Evolutionary conservation across 2,888 invertebrate species (phyloP).

Genomic region (Drosophila differens): DNA sequence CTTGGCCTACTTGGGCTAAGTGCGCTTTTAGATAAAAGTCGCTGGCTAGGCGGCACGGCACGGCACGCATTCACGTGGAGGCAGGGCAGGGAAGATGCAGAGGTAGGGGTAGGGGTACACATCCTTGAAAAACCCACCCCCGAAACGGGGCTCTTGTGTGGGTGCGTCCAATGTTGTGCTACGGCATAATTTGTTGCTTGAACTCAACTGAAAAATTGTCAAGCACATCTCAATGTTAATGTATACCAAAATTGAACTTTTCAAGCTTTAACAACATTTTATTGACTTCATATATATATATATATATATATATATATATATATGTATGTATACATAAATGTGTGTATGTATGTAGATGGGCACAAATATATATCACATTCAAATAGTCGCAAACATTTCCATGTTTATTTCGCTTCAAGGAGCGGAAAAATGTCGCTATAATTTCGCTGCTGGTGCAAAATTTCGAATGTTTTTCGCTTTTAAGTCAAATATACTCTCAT

Average conservation of each 20-base stretch:
- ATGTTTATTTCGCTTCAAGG: slow-evolving; percentile 81
- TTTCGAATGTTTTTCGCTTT: slow-evolving; percentile 31
- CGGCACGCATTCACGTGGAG: background rate
- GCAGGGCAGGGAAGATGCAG: background rate
- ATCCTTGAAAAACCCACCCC: slow-evolving; percentile 60
- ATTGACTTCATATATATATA: slow-evolving; percentile 67
- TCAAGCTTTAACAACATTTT: slow-evolving; percentile 76
- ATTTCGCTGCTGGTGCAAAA: slow-evolving; percentile 40
- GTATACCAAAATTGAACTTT: slow-evolving; percentile 76
- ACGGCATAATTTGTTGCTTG: slow-evolving; percentile 78
- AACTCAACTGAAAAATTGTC: slow-evolving; percentile 82
- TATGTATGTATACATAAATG: slow-evolving; percentile 4
- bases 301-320: background rate
- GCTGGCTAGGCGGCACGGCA: slow-evolving; percentile 58
- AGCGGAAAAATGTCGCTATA: slow-evolving; percentile 74
- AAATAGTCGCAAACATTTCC: slow-evolving; percentile 72
- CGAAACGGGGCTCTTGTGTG: slow-evolving; percentile 40
- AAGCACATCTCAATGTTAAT: slow-evolving; percentile 77
- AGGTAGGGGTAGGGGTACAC: slow-evolving; percentile 8
- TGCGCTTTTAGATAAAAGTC: slow-evolving; percentile 81
- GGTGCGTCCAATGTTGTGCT: slow-evolving; percentile 76
- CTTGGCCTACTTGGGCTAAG: slow-evolving; percentile 80
- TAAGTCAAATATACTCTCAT: slow-evolving; percentile 14
- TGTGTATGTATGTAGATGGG: slow-evolving; percentile 3
- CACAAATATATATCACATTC: slow-evolving; percentile 51